Conservation (phyloP, 2,797 vertebrate genomes). For the Periophthalmus magnuspinnatus region DNA sequence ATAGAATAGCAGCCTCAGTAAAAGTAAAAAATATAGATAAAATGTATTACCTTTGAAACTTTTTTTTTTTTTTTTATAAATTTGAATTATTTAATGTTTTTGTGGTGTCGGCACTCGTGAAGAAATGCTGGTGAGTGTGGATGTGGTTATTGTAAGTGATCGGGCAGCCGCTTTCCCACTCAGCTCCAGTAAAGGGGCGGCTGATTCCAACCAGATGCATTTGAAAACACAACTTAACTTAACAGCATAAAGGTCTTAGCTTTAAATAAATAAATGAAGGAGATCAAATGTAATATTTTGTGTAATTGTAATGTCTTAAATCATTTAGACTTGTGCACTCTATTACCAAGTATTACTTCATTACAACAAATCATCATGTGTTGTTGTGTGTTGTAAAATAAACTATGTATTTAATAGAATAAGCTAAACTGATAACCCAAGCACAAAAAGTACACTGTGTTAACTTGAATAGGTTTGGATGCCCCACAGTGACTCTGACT, state of each 20-base stretch:
- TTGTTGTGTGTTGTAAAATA: neutral
- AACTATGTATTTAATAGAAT: neutral
- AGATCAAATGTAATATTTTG: conserved; percentile 1
- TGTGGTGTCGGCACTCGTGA: conserved; percentile 43
- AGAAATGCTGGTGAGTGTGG: conserved; percentile 45
- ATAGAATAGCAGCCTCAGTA: too few relatives aligned
- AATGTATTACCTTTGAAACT: too few relatives aligned
- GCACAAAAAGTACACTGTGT: conserved; percentile 23
- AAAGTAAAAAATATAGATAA: neutral
- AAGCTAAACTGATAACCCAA: neutral
- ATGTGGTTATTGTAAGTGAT: conserved; percentile 59
- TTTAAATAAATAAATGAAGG: conserved; percentile 26
- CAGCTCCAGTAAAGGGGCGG: conserved; percentile 54
- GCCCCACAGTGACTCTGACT: conserved; percentile 53
- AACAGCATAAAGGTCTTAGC: conserved; percentile 23
- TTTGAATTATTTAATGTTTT: conserved; percentile 6
- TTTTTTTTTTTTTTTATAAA: neutral
- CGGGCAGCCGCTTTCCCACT: conserved; percentile 65
- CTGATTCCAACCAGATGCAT: conserved; percentile 68
- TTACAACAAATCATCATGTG: neutral
- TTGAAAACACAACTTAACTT: conserved; percentile 42
- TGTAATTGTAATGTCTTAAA: conserved; percentile 9
- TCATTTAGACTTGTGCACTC: too few relatives aligned
- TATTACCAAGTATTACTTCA: neutral
- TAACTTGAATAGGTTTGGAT: conserved; percentile 42